Base-by-base conservation (phyloP, 2,113 vertebrate genomes). In the Cryptomyrus ogoouensis region DNA sequence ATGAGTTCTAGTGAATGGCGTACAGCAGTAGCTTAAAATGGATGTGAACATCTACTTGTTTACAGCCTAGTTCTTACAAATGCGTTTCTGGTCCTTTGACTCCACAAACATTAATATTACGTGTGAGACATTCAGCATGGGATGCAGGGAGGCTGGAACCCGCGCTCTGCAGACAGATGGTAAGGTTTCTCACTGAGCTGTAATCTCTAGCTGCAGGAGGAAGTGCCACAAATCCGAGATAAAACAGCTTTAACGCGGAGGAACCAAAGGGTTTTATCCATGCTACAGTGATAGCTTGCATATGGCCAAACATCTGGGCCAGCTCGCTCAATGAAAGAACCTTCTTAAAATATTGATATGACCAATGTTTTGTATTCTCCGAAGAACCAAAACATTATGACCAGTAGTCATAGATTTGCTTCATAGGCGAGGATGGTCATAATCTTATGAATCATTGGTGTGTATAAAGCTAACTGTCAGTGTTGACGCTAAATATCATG, bases 141-240 rank as follows among this genome's bases (percentile, higher is more conserved):
- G 44, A 52, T 42, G 47, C 89, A 93, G 93, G 91, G 42, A 89
- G 70, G 50, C 47, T 62, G 91, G 90, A 15, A 39, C 31, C 31
- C 1, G 31, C 84, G 90, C 83, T 92, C 80, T 86, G 92, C 92
- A 95, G 94, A 95, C 95, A 96, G 96, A 98, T 98, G 97, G 96
- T 91, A 94, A 94, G 92, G 96, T 96, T 95, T 95, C 95, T 96
- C 95, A 96, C 93, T 90, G 1, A 92, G 94, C 92, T 94, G 94
- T 97, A 97, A 97, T 97, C 96, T 96, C 94, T 62, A 93, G 95
- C 93, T 94, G 93, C 92, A 94, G 95, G 94, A 95, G 94, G 94
- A 95, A 96, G 95, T 92, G 94, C 92, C 93, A 95, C 93, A 96
- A 97, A 98, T 96, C 97, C 96, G 95, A 96, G 95, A 96, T 97